These are phyloP conservation scores for Lethenteron reissneri DNA, from an alignment of 2,113 vertebrate species.

Conservation along the genomic window DNA sequence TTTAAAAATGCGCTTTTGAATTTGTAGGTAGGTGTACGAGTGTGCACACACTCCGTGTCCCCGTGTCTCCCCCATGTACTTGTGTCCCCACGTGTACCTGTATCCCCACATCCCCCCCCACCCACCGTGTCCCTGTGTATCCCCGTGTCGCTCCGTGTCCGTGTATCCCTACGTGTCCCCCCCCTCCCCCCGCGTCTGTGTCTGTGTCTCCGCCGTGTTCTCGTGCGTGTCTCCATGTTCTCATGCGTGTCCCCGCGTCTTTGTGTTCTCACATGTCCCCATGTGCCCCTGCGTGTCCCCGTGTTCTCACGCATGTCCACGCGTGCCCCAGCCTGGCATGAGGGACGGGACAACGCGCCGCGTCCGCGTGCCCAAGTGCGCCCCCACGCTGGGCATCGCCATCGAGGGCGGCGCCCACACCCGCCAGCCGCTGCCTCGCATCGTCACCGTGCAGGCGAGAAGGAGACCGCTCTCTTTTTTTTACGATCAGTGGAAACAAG, in stretches of 20 bases:
- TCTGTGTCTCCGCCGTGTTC: not conserved
- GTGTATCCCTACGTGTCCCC: not conserved
- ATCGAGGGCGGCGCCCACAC: slow-evolving; percentile 93
- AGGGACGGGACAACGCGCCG: slow-evolving; percentile 62
- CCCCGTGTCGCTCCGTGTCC: not conserved
- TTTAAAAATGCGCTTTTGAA: not conserved
- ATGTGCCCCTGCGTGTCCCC: no score
- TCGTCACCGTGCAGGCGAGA: slow-evolving; percentile 83
- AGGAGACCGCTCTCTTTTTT: not conserved
- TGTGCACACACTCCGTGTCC: rapidly evolving
- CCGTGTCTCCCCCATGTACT: no score
- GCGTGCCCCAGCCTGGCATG: slow-evolving; percentile 43
- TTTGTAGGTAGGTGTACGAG: not conserved
- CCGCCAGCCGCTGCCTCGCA: slow-evolving; percentile 74
- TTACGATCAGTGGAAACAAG: not conserved
- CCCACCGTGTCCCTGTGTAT: not conserved
- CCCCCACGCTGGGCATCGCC: slow-evolving; percentile 73
- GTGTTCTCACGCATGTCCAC: no score
- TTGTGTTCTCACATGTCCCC: not conserved
- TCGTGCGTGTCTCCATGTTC: no score
- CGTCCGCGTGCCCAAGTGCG: slow-evolving; percentile 60
- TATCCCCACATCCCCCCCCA: no score
- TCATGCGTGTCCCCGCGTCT: no score
- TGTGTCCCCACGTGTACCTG: no score
- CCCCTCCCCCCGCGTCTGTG: not conserved